These are phyloP conservation scores for Xiphydria camelus DNA, from an alignment of 2,888 invertebrate species.

Conservation along the genomic window DNA sequence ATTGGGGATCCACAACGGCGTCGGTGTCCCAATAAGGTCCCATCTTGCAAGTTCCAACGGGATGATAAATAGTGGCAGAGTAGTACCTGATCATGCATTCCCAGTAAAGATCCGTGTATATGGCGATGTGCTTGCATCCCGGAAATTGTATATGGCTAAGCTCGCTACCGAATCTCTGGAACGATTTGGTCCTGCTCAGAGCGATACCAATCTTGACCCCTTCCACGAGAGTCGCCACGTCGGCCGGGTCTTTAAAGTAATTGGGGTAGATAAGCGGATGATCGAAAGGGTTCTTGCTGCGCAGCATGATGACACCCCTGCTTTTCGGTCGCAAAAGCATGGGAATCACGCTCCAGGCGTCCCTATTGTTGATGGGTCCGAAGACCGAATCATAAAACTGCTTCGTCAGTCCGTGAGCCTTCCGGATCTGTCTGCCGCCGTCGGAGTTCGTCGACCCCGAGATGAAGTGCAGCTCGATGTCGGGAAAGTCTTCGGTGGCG, in stretches of 20 bases:
- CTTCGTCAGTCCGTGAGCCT: slow-evolving; percentile 77
- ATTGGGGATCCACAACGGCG: slow-evolving; percentile 80
- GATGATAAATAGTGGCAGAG: slow-evolving; percentile 83
- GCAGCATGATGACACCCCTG: slow-evolving; percentile 77
- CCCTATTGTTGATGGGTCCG: slow-evolving; percentile 73
- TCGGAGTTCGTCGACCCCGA: slow-evolving; percentile 87
- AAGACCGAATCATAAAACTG: slow-evolving; percentile 76
- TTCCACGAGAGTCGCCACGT: slow-evolving; percentile 79
- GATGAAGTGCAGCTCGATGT: slow-evolving; percentile 87
- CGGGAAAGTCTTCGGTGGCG: slow-evolving; percentile 79
- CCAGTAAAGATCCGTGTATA: slow-evolving; percentile 78
- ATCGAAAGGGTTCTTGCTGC: slow-evolving; percentile 82
- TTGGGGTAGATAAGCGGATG: slow-evolving; percentile 91
- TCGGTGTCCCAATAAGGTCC: slow-evolving; percentile 83
- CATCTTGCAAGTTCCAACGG: slow-evolving; percentile 87
- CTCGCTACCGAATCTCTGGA: slow-evolving; percentile 73
- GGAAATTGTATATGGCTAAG: slow-evolving; percentile 76
- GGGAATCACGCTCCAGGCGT: slow-evolving; percentile 83
- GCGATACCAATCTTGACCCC: slow-evolving; percentile 84
- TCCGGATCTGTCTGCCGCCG: slow-evolving; percentile 78
- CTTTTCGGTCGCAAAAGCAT: slow-evolving; percentile 84
- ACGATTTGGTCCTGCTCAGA: slow-evolving; percentile 77
- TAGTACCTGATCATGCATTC: slow-evolving; percentile 84
- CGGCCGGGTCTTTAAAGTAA: slow-evolving; percentile 80
- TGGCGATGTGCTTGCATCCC: slow-evolving; percentile 70